Base-by-base conservation (phyloP, 1,140 invertebrate species). In the Listronotus oregonensis region DNA sequence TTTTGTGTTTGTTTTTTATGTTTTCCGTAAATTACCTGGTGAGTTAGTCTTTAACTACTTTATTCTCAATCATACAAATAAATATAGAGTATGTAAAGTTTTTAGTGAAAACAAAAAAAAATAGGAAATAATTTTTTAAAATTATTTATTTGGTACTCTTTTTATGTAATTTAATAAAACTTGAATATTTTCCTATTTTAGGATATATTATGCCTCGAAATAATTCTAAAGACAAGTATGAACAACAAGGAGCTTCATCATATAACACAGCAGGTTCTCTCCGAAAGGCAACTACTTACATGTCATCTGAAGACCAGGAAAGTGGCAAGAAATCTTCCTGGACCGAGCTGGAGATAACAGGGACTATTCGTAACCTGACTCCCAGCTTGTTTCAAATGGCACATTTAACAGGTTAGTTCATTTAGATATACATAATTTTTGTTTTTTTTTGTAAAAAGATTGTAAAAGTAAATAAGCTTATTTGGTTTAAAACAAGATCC, bases 361-460 rank as follows among this genome's bases (percentile, higher is more conserved):
- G 95, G 81, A 91, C 88, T 82, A 91, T 98, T 73, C 87, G 93
- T 72, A 96, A 96, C 77, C 82, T 98, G 65, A 95, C 94, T 82
- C 90, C 93, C 40, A 87, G 89, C 72, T 82, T 98, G 72, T 98
- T 94, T 89, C 87, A 92, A 77, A 86, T 97, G 77, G 88, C 89
- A 60, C 92, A 97, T 83, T 82, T 98, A 70, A 98, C 95, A 49
- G 90, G 91, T 69, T 83, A 98, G 71, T 97, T 96, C 85, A n/a
- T 50, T 50, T 46, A 1, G 1, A 27, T 3, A 27, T 27, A 27
- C n/a, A n/a, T n/a, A n/a, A n/a, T n/a, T n/a, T n/a, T n/a, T n/a
- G n/a, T n/a, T n/a, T n/a, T n/a, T n/a, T n/a, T n/a, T n/a, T n/a
- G n/a, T n/a, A n/a, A n/a, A n/a, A n/a, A n/a, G n/a, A 6, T 14